A percentile compares a stretch with the other conserved stretches of the same genome.
Evolutionary conservation across 2,888 invertebrate genomes (phyloP).

Genomic region (Hetaerina titia): DNA sequence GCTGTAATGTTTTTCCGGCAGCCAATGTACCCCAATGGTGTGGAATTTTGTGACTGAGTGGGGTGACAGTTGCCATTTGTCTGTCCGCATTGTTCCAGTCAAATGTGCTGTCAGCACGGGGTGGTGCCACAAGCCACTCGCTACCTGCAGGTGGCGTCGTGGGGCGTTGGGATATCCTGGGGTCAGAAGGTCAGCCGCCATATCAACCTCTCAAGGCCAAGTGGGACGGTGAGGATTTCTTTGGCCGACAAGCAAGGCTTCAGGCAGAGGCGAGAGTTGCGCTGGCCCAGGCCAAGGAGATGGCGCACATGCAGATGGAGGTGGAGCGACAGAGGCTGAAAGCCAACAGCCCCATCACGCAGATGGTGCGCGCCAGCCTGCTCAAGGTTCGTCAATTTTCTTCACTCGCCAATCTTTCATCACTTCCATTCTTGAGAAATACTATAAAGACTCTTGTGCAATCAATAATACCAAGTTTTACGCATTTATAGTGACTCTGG

Average conservation of each 20-base stretch:
- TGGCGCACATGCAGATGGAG: slow-evolving; percentile 95
- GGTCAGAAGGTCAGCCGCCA: slow-evolving; percentile 19
- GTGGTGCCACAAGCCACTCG: background rate
- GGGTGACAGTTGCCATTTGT: background rate
- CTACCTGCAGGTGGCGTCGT: slow-evolving; percentile 24
- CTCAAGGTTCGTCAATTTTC: slow-evolving; percentile 80
- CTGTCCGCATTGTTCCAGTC: background rate
- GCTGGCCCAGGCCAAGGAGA: slow-evolving; percentile 92
- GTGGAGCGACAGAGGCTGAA: slow-evolving; percentile 86
- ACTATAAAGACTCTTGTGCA: no score
- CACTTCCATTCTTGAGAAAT: no score
- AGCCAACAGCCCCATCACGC: slow-evolving; percentile 88
- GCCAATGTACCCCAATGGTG: no score
- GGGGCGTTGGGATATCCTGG: slow-evolving; percentile 69
- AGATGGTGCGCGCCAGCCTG: slow-evolving; percentile 89
- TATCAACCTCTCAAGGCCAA: background rate
- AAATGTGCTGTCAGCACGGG: background rate
- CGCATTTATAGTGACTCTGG: no score
- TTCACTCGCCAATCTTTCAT: background rate
- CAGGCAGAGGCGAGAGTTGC: slow-evolving; percentile 94
- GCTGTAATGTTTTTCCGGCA: no score
- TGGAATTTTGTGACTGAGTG: no score
- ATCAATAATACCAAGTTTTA: no score
- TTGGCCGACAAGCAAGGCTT: slow-evolving; percentile 88
- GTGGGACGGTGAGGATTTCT: slow-evolving; percentile 83